phyloP scores from a whole-genome alignment of 1,140 invertebrate species.

The Zaprionus ghesquierei region DNA sequence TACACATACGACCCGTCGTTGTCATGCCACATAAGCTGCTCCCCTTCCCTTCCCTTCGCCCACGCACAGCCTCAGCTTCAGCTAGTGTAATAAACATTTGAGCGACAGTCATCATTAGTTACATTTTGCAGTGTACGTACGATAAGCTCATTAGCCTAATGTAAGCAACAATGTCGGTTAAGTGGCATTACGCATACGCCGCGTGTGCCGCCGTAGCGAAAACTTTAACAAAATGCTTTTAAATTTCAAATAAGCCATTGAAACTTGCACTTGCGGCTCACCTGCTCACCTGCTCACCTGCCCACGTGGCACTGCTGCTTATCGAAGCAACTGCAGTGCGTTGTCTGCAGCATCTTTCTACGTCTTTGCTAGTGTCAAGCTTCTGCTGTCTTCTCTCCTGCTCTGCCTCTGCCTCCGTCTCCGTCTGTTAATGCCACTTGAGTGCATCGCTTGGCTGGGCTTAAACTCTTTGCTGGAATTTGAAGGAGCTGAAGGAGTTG shows the following conservation, averaged over 20 bases:
- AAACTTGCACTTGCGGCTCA: conserved; percentile 37
- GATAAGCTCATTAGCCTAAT: conserved; percentile 67
- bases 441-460: conserved; percentile 69
- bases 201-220: not conserved
- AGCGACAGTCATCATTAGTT: conserved; percentile 53
- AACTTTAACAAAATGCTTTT: conserved; percentile 41
- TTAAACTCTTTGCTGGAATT: conserved; percentile 74
- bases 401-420: conserved; percentile 21
- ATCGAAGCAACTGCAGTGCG: conserved; percentile 5
- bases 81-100: conserved; percentile 22
- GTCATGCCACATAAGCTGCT: conserved; percentile 40
- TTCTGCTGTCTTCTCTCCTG: not conserved
- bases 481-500: conserved; percentile 37
- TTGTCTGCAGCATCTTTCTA: conserved; percentile 19
- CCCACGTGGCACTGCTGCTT: too few relatives aligned
- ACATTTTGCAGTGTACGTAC: conserved; percentile 32
- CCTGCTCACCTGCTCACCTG: conserved; percentile 14
- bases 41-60: not conserved
- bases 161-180: conserved; percentile 60
- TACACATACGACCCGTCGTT: conserved; percentile 38
- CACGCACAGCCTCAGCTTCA: too few relatives aligned
- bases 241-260: conserved; percentile 64
- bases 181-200: conserved; percentile 53
- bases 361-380: too few relatives aligned
- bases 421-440: conserved; percentile 61